A percentile compares a stretch with the other conserved stretches of the same genome.
Conservation (phyloP, 2,888 invertebrate genomes). For the Cremastobaeus sp. region DNA sequence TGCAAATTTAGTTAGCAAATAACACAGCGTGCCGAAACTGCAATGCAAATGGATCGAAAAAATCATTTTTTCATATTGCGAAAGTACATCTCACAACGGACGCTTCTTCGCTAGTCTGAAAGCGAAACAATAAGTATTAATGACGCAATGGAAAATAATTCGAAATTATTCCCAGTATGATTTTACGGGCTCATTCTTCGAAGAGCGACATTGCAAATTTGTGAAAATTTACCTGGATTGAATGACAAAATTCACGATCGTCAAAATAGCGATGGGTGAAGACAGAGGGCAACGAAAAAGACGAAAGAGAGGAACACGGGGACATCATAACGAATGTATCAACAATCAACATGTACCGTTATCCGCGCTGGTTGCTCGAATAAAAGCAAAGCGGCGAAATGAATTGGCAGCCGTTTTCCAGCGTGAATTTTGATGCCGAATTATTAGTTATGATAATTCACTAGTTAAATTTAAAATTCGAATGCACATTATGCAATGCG, state of each 20-base stretch:
- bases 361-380: conserved; percentile 38
- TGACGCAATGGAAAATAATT: conserved; percentile 17
- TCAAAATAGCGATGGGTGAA: conserved; percentile 31
- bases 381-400: conserved; percentile 43
- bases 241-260: conserved; percentile 45
- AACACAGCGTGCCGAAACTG: background rate
- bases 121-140: conserved; percentile 27
- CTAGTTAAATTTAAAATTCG: conserved; percentile 45
- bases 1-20: no score
- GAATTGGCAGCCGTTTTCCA: conserved; percentile 47
- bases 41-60: background rate
- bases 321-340: conserved; percentile 54
- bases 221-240: conserved; percentile 48
- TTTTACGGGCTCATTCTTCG: conserved; percentile 32
- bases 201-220: conserved; percentile 16
- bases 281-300: conserved; percentile 22
- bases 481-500: conserved; percentile 10
- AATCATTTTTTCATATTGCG: no score
- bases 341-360: conserved; percentile 37
- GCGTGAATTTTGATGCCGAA: conserved; percentile 50
- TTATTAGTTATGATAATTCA: conserved; percentile 59
- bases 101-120: no score
- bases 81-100: no score
- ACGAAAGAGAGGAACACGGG: conserved; percentile 19
- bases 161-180: conserved; percentile 42